These are phyloP conservation scores for Plutomurus gul DNA, from an alignment of 1,140 invertebrate species.

Conservation along the genomic window DNA sequence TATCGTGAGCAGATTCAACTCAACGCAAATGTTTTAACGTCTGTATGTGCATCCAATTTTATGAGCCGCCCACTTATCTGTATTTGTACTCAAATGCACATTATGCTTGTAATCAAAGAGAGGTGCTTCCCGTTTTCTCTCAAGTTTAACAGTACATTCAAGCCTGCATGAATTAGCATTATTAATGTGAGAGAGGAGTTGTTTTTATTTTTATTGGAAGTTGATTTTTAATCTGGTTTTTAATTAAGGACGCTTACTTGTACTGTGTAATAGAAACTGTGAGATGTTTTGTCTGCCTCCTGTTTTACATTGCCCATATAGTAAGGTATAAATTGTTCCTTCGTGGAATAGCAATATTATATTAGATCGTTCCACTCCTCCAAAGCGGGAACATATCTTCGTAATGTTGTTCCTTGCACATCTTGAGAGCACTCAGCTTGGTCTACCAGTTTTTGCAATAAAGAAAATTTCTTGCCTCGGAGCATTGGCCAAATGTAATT, in stretches of 20 bases:
- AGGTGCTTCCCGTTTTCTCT: neutral
- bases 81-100: neutral
- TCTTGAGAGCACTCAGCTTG: neutral
- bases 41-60: too few relatives aligned
- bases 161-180: constrained; percentile 6
- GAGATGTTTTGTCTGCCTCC: neutral
- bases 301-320: neutral
- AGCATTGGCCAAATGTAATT: constrained; percentile 27
- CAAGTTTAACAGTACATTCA: too few relatives aligned
- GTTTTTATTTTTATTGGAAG: constrained; percentile 38
- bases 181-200: neutral
- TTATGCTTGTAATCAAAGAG: neutral
- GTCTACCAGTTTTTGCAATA: constrained; percentile 20
- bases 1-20: too few relatives aligned
- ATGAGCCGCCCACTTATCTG: too few relatives aligned
- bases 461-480: constrained; percentile 2
- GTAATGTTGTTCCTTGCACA: neutral
- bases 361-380: neutral
- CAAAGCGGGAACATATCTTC: neutral
- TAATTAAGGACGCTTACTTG: constrained; percentile 32
- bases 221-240: constrained; percentile 41
- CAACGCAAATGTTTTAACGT: too few relatives aligned
- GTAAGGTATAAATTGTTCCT: too few relatives aligned
- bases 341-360: constrained; percentile 1
- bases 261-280: neutral